Conservation (phyloP, 2,888 invertebrate genomes). For the Rhagophthalmus giganteus region DNA sequence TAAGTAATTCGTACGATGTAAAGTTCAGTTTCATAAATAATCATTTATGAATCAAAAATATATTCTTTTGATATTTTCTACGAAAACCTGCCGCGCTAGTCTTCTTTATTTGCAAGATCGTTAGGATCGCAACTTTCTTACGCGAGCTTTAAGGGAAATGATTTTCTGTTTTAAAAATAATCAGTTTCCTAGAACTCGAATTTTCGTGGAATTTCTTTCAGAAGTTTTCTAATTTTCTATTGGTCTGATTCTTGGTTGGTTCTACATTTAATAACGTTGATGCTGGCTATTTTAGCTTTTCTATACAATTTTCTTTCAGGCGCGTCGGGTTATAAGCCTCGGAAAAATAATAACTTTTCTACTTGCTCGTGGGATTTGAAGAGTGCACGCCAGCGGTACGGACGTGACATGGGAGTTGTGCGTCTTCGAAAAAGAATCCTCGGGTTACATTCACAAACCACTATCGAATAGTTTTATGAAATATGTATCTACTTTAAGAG, state of each 20-base stretch:
- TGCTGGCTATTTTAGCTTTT: constrained; percentile 5
- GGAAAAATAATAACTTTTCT: constrained; percentile 48
- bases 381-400: constrained; percentile 39
- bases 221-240: background rate
- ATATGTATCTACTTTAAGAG: no score
- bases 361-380: constrained; percentile 43
- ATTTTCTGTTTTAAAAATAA: background rate
- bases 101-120: no score
- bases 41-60: no score
- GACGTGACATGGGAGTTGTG: constrained; percentile 40
- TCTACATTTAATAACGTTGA: constrained; percentile 4
- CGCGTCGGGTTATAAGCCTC: constrained; percentile 35
- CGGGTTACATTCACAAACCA: constrained; percentile 11
- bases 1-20: no score
- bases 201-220: background rate
- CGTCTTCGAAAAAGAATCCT: constrained; percentile 17
- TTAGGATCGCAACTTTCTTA: no score
- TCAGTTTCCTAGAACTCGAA: background rate
- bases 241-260: background rate
- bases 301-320: constrained; percentile 17
- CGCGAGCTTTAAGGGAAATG: no score
- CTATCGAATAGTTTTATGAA: constrained; percentile 4
- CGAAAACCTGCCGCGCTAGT: no score
- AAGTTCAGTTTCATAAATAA: no score
- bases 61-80: no score